Base-by-base conservation (phyloP, 2,797 vertebrate species). In the Zenarchopterus dispar region DNA sequence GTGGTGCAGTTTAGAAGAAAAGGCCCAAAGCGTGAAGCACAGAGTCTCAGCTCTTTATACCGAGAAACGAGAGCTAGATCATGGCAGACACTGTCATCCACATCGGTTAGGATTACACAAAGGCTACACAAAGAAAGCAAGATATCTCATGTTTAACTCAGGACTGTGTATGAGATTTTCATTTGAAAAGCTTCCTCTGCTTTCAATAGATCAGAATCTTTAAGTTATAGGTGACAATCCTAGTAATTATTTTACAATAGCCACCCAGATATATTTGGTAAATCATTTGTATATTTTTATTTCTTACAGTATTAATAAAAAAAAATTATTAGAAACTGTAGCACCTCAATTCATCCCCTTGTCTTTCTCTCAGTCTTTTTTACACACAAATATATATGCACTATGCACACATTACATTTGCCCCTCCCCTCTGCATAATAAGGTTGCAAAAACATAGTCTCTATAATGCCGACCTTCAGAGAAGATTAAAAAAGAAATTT, bases 401-500 rank as follows among this genome's bases (percentile, higher is more conserved):
- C 33, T 13, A 39, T 13, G 13, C 36, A 15, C 36, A 39, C 13
- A 15, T 39, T 22, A 47, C 45, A 23, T 21, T 23, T 5, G 45
- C 45, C 45, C 11, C 22, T 47, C 43, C 18, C 43, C 45, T 6
- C 19, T 23, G 45, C 63, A 60, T 24, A 69, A 51, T 73, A 66
- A 77, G 75, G 67, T 77, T 21, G 39, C 62, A 57, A 39, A 84
- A 65, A 78, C 68, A 49, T 66, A 28, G 67, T 66, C 84, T 84
- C 78, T 70, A 78, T 77, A 77, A 84, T 65, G 78, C 72, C 82
- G 77, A 56, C 72, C 76, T 64, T 76, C 73, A 84, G 70, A 87
- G 77, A 82, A 89, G 88, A 93, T 92, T 88, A 91, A 87, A 92
- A 84, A 75, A 39, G 11, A n/a, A 72, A 69, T 84, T 65, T 73